Evolutionary conservation across 1,140 invertebrate genomes (phyloP), one percentile per base, ranked within the genome.

Genomic region (Cydia amplana): DNA sequence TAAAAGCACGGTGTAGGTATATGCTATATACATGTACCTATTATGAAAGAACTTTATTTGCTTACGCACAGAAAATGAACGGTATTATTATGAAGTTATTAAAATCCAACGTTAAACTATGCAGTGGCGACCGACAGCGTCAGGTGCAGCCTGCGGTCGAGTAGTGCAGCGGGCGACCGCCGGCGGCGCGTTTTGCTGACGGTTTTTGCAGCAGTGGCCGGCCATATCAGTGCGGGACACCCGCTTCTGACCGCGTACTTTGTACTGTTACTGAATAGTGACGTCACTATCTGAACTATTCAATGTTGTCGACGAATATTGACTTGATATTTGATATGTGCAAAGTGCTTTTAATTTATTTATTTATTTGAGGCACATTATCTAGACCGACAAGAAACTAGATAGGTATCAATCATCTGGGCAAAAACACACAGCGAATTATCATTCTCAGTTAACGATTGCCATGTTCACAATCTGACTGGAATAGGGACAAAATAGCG

Each of bases 71-170:
- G n/a, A 60, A 23, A 10, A 23, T 23, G 9, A 23, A 60, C 20
- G 9, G 10, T 10, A 60, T 60, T 60, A 60, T 60, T 60, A 60
- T 60, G 55, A 60, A 23, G 55, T 60, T 23, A 60, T 60, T 60
- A 60, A 60, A 60, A 60, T 60, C 5, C 18, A 23, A 60, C 20
- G 55, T 23, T 60, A 60, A 60, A 60, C 20, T 60, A 60, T 60
- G 55, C 55, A 60, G 55, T 60, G 55, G 55, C n/a, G 51, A 23
- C 16, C 49, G 64, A 67, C 28, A 32, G 78, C 78, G 86, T 84
- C 86, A 82, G 82, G 77, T 84, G 84, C 87, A 88, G 87, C 87
- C 87, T 89, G 89, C 82, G 87, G 87, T 91, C 75, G 75, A 82
- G 79, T 84, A 83, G 81, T 82, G 84, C 83, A 81, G 82, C 75